Evolutionary conservation across 2,888 invertebrate genomes (phyloP).

Genomic region (Eupsilia transversa): DNA sequence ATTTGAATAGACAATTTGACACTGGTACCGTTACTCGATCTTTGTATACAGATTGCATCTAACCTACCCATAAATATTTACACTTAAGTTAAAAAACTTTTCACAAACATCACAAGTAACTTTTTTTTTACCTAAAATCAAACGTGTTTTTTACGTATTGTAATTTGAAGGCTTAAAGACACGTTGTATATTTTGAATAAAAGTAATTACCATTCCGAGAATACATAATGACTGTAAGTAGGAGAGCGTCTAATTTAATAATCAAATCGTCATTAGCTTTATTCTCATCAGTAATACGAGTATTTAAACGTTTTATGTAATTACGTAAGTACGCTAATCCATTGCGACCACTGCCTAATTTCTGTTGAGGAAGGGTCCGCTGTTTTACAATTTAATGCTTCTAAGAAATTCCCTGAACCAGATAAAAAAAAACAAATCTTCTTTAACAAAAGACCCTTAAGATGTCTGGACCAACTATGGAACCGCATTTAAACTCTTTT

Average conservation of each 20-base stretch:
- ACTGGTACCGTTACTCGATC: conserved; percentile 80
- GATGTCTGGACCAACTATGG: conserved; percentile 19
- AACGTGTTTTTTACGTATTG: background rate
- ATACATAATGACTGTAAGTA: background rate
- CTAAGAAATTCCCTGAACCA: conserved; percentile 19
- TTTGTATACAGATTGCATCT: conserved; percentile 46
- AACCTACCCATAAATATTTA: conserved; percentile 20
- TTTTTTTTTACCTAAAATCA: background rate
- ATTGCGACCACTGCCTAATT: conserved; percentile 16
- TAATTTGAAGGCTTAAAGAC: background rate
- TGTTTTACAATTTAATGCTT: conserved; percentile 4
- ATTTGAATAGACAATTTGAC: conserved; percentile 80
- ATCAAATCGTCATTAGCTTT: conserved; percentile 25
- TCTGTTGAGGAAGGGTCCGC: background rate
- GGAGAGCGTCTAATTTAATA: conserved; percentile 20
- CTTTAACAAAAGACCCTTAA: conserved; percentile 36
- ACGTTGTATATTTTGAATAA: background rate
- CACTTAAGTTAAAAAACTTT: background rate
- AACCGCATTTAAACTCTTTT: conserved; percentile 34
- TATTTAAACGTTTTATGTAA: conserved; percentile 22
- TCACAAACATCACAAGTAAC: background rate
- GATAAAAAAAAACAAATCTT: conserved; percentile 17
- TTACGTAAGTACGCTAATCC: conserved; percentile 19
- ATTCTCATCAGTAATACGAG: background rate
- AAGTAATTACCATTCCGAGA: conserved; percentile 19